Evolutionary conservation across 2,888 invertebrate genomes (phyloP).

Genomic region (Amphiduros pacificus): DNA sequence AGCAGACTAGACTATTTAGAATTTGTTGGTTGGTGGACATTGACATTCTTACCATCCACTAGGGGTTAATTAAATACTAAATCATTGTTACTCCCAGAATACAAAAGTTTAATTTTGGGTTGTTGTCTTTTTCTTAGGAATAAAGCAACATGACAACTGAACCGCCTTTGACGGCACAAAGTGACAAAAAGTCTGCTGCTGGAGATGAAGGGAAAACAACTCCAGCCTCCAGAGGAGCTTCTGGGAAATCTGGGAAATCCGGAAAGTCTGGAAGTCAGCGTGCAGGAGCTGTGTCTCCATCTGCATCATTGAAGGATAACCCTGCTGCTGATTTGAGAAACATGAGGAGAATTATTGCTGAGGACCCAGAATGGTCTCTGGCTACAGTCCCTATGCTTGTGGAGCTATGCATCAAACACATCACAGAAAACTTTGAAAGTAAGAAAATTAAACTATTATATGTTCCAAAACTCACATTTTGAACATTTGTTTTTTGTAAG

Average conservation of each 20-base stretch:
- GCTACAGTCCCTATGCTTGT: constrained; percentile 57
- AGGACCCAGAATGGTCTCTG: constrained; percentile 59
- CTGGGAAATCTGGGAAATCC: constrained; percentile 6
- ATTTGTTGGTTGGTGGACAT: no score
- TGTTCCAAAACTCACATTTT: no score
- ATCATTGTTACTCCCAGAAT: no score
- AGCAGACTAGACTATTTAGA: no score
- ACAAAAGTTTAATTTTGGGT: no score
- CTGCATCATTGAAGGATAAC: constrained; percentile 18
- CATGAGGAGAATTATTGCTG: constrained; percentile 57
- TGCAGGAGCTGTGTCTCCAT: not conserved
- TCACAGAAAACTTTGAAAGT: constrained; percentile 58
- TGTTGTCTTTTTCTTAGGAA: not conserved
- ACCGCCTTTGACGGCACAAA: not conserved
- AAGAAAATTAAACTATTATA: constrained; percentile 27
- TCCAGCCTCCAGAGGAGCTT: not conserved
- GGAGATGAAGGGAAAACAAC: constrained; percentile 1
- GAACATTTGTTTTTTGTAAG: not conserved
- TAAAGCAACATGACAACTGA: constrained; percentile 3
- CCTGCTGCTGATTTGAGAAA: constrained; percentile 33
- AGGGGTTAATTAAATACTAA: no score
- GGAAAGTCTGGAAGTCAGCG: not conserved
- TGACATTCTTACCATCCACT: no score
- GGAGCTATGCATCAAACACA: constrained; percentile 52
- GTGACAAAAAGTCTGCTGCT: not conserved